Evolutionary conservation across 2,113 vertebrate species (phyloP).

Genomic region (Aix galericulata): DNA sequence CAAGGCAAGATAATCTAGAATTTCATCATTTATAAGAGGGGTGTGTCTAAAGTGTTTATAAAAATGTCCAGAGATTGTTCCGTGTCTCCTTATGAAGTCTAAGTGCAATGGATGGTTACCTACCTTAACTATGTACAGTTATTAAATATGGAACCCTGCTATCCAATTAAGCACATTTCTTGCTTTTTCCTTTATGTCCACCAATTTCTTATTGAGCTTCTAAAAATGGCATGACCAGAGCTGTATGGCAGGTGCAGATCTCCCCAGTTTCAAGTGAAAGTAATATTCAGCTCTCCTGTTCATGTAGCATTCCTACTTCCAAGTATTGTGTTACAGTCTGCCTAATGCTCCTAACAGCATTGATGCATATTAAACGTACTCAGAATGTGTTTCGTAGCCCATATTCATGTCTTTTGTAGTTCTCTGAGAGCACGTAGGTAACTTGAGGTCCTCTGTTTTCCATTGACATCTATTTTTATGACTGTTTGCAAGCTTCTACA

Average conservation of each 20-base stretch:
- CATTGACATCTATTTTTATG: not conserved
- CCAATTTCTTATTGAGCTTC: not conserved
- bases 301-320: not conserved
- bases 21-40: rapidly evolving
- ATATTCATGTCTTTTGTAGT: not conserved
- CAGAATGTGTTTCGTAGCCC: not conserved
- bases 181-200: not conserved
- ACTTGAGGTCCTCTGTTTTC: not conserved
- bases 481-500: not conserved
- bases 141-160: not conserved
- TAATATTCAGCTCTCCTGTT: not conserved
- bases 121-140: not conserved
- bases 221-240: not conserved
- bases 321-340: not conserved
- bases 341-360: not conserved
- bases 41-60: not conserved
- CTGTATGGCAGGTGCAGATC: rapidly evolving
- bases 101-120: not conserved
- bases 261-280: not conserved
- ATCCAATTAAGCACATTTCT: not conserved
- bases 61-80: not conserved
- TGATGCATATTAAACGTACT: not conserved
- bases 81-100: not conserved
- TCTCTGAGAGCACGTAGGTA: not conserved
- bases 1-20: not conserved